Evolutionary conservation across 2,113 vertebrate species (phyloP).

Genomic region (Probosciger aterrimus): DNA sequence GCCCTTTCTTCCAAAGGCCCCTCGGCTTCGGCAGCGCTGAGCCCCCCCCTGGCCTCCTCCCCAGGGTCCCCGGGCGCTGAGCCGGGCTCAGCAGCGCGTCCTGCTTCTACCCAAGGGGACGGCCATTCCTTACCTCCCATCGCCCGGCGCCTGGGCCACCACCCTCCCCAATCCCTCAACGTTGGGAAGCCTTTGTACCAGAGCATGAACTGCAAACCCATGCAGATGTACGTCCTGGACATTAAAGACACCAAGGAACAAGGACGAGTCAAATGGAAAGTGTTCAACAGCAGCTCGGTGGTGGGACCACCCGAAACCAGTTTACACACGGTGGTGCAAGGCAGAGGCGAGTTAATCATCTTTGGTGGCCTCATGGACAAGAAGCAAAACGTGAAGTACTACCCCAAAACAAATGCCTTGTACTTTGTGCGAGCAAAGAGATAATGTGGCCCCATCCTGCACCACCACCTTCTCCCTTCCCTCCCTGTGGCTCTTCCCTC

Average conservation of each 20-base stretch:
- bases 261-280: constrained; percentile 88
- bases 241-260: constrained; percentile 84
- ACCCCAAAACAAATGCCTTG: constrained; percentile 99
- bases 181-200: constrained; percentile 98
- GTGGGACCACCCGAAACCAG: constrained; percentile 96
- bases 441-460: constrained; percentile 76
- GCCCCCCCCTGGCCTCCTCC: constrained; percentile 76
- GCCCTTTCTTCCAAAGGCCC: constrained; percentile 75
- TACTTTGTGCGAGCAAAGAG: constrained; percentile 99
- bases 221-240: constrained; percentile 99
- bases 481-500: background rate
- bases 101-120: constrained; percentile 71
- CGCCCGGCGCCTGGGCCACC: constrained; percentile 92
- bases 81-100: constrained; percentile 51
- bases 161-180: constrained; percentile 95
- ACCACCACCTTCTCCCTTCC: background rate
- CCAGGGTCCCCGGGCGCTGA: constrained; percentile 68
- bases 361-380: constrained; percentile 99
- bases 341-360: constrained; percentile 94
- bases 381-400: constrained; percentile 99
- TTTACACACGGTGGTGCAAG: constrained; percentile 96
- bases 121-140: constrained; percentile 91
- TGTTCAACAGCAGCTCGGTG: constrained; percentile 85
- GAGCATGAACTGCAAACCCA: constrained; percentile 98
- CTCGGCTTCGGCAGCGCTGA: constrained; percentile 48